Conservation (phyloP, 2,113 vertebrate species). For the Syrrhaptes paradoxus region DNA sequence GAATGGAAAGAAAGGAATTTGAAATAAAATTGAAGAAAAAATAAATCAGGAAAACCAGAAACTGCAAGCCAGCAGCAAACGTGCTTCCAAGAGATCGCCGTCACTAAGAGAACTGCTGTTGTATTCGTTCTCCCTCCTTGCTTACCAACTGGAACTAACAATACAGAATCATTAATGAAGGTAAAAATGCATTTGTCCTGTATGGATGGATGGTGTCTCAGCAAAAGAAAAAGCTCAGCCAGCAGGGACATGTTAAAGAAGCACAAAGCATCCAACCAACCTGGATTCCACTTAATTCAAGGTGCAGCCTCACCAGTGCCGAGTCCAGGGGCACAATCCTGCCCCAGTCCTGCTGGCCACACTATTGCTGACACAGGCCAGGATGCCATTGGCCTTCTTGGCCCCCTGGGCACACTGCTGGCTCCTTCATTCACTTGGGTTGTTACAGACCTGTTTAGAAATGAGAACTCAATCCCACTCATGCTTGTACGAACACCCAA, state of each 20-base stretch:
- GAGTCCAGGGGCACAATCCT: too few relatives aligned
- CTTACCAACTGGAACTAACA: background rate
- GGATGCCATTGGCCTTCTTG: too few relatives aligned
- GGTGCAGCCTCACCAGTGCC: too few relatives aligned
- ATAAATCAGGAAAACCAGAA: background rate
- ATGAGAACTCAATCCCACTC: background rate
- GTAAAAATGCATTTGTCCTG: background rate
- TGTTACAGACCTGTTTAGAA: background rate
- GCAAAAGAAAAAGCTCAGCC: background rate
- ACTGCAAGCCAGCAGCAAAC: background rate
- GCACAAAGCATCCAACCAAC: background rate
- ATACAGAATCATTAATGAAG: background rate
- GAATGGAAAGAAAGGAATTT: background rate
- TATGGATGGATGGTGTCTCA: background rate
- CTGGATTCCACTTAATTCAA: background rate
- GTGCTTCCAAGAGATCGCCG: background rate
- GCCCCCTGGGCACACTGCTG: too few relatives aligned
- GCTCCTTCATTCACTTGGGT: background rate
- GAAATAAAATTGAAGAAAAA: background rate
- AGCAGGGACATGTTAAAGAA: background rate
- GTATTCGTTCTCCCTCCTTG: background rate
- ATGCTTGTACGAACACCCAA: background rate
- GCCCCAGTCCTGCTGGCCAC: too few relatives aligned
- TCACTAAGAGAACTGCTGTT: background rate
- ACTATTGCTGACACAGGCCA: too few relatives aligned